These are phyloP conservation scores for Porites lutea DNA, from an alignment of 64 coral and sea anemone species.

Conservation along the genomic window DNA sequence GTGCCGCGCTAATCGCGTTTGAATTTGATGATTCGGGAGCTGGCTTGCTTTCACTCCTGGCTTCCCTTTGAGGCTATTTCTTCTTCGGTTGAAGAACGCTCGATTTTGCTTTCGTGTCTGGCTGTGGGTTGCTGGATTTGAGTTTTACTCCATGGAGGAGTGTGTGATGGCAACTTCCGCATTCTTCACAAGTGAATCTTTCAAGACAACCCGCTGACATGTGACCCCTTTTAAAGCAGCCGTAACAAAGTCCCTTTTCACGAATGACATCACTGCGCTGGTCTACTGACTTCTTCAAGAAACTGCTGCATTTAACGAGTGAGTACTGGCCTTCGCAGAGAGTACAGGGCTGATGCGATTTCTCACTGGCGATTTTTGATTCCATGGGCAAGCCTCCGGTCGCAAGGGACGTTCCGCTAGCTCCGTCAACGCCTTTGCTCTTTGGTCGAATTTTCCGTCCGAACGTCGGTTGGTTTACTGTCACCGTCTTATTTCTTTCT, in stretches of 20 bases:
- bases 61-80: not conserved
- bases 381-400: not conserved
- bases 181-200: slow-evolving; percentile 27
- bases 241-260: slow-evolving; percentile 38
- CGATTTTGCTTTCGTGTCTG: no score
- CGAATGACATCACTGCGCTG: slow-evolving; percentile 13
- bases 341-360: not conserved
- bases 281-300: slow-evolving; percentile 15
- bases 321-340: slow-evolving; percentile 42
- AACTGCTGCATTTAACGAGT: slow-evolving; percentile 28
- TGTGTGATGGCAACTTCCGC: slow-evolving; percentile 39
- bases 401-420: not conserved
- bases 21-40: not conserved
- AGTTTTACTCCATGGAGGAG: slow-evolving; percentile 29
- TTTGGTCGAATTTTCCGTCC: not conserved
- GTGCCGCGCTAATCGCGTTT: not conserved
- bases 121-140: no score
- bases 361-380: not conserved
- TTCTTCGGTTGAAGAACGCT: not conserved
- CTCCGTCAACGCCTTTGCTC: not conserved
- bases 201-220: not conserved
- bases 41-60: not conserved
- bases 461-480: not conserved
- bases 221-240: slow-evolving; percentile 50
- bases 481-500: no score